A percentile compares a stretch with the other conserved stretches of the same genome.
phyloP scores from a whole-genome alignment of 2,113 vertebrate genomes.

The Takifugu flavidus region DNA sequence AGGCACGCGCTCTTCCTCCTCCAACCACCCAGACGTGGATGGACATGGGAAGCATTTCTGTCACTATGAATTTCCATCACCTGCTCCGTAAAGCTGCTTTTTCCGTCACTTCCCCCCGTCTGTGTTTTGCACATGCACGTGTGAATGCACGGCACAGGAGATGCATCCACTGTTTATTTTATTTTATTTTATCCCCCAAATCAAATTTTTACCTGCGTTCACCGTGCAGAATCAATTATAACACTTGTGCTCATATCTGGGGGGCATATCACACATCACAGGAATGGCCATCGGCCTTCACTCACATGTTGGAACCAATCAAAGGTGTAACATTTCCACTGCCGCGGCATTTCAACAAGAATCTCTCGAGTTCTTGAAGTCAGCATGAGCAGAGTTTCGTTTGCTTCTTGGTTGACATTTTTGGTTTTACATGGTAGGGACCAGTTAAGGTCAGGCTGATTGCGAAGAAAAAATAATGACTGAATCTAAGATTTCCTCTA shows the following conservation, averaged over 20 bases:
- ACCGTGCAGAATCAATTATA: constrained; percentile 41
- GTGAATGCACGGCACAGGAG: too few species aligned
- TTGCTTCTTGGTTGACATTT: neutral
- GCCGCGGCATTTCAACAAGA: constrained; percentile 32
- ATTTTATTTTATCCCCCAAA: too few species aligned
- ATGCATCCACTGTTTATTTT: too few species aligned
- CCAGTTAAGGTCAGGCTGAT: too few species aligned
- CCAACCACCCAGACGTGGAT: constrained; percentile 53
- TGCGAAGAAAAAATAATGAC: too few species aligned
- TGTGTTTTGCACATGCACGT: too few species aligned
- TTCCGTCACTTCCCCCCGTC: constrained; percentile 4
- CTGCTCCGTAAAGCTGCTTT: constrained; percentile 31
- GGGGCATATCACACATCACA: constrained; percentile 39
- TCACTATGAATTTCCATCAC: constrained; percentile 67
- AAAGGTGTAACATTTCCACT: constrained; percentile 60
- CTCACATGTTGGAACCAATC: constrained; percentile 55
- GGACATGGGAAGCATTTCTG: constrained; percentile 69
- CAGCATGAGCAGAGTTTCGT: neutral
- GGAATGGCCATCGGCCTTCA: constrained; percentile 49
- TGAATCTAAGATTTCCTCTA: too few species aligned
- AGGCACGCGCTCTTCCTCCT: constrained; percentile 40
- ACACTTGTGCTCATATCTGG: constrained; percentile 8
- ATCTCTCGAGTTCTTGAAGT: constrained; percentile 11
- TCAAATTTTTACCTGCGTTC: neutral
- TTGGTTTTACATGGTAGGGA: neutral